These are phyloP conservation scores for Caenorhabditis parvicauda DNA, from an alignment of 2,888 invertebrate genomes.

Conservation along the genomic window DNA sequence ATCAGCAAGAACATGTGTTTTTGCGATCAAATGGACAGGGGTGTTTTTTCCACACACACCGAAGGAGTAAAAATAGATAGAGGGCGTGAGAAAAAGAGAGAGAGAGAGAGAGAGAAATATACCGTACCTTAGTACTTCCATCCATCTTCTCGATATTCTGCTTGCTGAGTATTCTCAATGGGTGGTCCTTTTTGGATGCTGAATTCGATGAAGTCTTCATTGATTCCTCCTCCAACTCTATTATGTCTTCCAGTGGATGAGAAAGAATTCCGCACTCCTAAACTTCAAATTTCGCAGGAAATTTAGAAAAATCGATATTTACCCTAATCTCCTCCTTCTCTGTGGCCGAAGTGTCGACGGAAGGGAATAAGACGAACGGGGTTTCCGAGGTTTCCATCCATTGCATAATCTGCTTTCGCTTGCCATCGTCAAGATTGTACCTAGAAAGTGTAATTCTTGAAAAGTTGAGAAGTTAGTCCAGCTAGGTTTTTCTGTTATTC, in stretches of 20 bases:
- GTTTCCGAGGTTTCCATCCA: slow-evolving; percentile 44
- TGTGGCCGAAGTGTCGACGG: slow-evolving; percentile 12
- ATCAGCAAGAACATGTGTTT: too few species aligned
- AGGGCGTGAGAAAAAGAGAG: too few species aligned
- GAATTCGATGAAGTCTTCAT: slow-evolving; percentile 25
- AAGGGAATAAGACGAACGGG: slow-evolving; percentile 16
- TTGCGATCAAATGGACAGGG: too few species aligned
- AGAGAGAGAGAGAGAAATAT: too few species aligned
- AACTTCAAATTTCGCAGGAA: too few species aligned
- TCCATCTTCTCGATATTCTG: slow-evolving; percentile 17
- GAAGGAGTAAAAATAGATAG: too few species aligned
- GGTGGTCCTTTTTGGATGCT: slow-evolving; percentile 28
- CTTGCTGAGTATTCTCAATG: slow-evolving; percentile 34
- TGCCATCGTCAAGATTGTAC: slow-evolving; percentile 39
- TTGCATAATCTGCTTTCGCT: slow-evolving; percentile 36
- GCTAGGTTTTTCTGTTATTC: too few species aligned
- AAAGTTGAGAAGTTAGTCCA: neutral
- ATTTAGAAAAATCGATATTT: slow-evolving; percentile 2
- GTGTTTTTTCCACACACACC: too few species aligned
- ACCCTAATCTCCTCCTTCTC: slow-evolving; percentile 9
- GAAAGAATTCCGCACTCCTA: slow-evolving; percentile 34
- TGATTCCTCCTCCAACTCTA: slow-evolving; percentile 51
- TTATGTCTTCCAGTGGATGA: slow-evolving; percentile 50
- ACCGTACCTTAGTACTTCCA: too few species aligned
- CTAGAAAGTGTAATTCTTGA: slow-evolving; percentile 17